Conservation (phyloP, 2,797 vertebrate species). For the Gouania willdenowi region DNA sequence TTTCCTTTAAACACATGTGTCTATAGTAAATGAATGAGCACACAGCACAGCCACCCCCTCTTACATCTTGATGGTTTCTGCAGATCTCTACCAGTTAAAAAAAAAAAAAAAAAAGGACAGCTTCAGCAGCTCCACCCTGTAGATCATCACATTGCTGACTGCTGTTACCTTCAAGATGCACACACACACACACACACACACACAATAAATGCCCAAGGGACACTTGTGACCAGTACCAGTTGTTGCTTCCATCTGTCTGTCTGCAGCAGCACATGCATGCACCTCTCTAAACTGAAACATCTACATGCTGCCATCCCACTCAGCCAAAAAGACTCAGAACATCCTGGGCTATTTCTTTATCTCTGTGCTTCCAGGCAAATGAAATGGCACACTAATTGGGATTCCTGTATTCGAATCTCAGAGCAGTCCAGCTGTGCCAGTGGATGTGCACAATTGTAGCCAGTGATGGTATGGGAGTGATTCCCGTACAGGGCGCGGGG, state of each 20-base stretch:
- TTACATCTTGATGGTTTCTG: slow-evolving; percentile 1
- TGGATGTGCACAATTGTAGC: not conserved
- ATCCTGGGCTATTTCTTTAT: not conserved
- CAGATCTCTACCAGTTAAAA: not conserved
- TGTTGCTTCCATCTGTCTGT: slow-evolving; percentile 16
- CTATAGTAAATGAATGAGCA: not conserved
- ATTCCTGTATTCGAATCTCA: not conserved
- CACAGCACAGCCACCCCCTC: not conserved
- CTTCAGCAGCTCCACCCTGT: slow-evolving; percentile 12
- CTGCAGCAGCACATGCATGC: not conserved
- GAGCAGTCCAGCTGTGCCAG: not conserved
- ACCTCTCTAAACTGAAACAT: too few species aligned
- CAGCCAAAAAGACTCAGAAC: not conserved
- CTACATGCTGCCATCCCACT: not conserved
- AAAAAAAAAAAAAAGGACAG: not conserved
- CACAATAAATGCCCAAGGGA: slow-evolving; percentile 1
- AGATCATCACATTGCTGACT: not conserved
- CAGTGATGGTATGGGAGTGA: not conserved
- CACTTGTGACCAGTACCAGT: slow-evolving; percentile 15
- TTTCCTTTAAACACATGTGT: not conserved
- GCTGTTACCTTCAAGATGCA: slow-evolving; percentile 10
- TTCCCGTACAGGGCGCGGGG: not conserved
- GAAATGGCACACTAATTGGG: not conserved
- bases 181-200: not conserved
- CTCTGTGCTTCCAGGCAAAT: not conserved